Evolutionary conservation across 2,797 vertebrate genomes (phyloP), one percentile per base, ranked within the genome.

Genomic region (Phrynocephalus forsythii): DNA sequence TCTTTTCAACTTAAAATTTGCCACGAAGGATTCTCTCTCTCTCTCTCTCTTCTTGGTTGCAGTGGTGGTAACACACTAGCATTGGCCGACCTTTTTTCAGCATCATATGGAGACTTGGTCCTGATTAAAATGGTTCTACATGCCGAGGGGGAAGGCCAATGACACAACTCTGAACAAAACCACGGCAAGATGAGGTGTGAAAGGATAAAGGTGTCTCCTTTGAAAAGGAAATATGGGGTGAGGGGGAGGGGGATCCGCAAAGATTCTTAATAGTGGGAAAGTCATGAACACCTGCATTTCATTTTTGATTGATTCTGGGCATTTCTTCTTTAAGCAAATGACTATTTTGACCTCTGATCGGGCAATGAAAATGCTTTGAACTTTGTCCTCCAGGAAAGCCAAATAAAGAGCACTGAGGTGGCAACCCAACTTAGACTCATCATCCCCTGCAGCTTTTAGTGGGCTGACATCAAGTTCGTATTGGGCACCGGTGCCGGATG

Each of bases 1-100:
- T 96, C 95, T 96, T 96, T 96, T 96, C 95, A 96, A 96, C 95
- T 96, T 93, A 94, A 94, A 96, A 95, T 96, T 95, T 95, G 95
- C 95, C 95, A 87, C 67, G 94, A 95, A 95, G 95, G 95, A 92
- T 93, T 60, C 93, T 94, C 76, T 30, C 89, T 94, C 89, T 93
- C 38, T 52, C 75, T 77, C 73, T 92, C 93, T 94, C 71, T 94
- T 95, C 95, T 95, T 90, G 93, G 94, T 94, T 96, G 94, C 93
- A 94, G 93, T 94, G 92, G 95, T 94, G 96, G 94, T 95, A 93
- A 92, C 85, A 90, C 86, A 71, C 78, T 16, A 90, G 91, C 94
- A 93, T 91, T 73, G 69, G 76, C 87, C 92, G 95, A 97, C 96
- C 96, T 96, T 87, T 95, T 92, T 85, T 91, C 90, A 94, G 92